Evolutionary conservation across 2,113 vertebrate species (phyloP).

Genomic region (Xenopus laevis): DNA sequence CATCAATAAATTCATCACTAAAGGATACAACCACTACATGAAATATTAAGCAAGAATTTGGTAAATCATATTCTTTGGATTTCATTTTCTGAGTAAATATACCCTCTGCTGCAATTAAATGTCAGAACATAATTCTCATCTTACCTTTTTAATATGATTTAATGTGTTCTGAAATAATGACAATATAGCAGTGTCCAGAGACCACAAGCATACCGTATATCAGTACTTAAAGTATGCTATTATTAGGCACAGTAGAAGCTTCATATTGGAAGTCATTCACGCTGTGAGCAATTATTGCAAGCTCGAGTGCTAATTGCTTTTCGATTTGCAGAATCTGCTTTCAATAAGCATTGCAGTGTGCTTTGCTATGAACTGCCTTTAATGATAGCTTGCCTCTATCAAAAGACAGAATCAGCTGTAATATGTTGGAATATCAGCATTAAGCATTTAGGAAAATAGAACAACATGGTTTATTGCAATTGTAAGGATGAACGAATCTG

Average conservation of each 20-base stretch:
- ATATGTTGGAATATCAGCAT: slow-evolving; percentile 29
- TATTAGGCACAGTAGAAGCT: slow-evolving; percentile 66
- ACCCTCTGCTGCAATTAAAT: too few species aligned
- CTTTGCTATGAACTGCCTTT: slow-evolving; percentile 48
- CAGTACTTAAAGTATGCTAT: slow-evolving; percentile 61
- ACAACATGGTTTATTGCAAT: slow-evolving; percentile 17
- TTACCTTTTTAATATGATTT: not conserved
- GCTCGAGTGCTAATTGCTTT: slow-evolving; percentile 73
- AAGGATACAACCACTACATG: too few species aligned
- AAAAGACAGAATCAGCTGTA: slow-evolving; percentile 50
- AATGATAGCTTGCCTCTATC: slow-evolving; percentile 58
- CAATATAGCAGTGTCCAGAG: slow-evolving; percentile 11
- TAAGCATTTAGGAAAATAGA: slow-evolving; percentile 32
- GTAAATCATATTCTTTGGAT: too few species aligned
- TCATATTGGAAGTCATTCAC: slow-evolving; percentile 57
- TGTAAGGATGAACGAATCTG: slow-evolving; percentile 20
- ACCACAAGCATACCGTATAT: slow-evolving; percentile 23
- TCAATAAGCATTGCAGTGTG: slow-evolving; percentile 55
- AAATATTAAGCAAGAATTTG: too few species aligned
- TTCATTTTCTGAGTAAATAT: too few species aligned
- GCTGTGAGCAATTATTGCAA: slow-evolving; percentile 70
- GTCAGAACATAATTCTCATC: not conserved
- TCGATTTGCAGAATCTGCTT: slow-evolving; percentile 53
- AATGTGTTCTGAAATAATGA: not conserved
- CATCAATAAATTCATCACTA: too few species aligned